Evolutionary conservation across 2,888 invertebrate genomes (phyloP).

Genomic region (Onthophagus sagittarius): DNA sequence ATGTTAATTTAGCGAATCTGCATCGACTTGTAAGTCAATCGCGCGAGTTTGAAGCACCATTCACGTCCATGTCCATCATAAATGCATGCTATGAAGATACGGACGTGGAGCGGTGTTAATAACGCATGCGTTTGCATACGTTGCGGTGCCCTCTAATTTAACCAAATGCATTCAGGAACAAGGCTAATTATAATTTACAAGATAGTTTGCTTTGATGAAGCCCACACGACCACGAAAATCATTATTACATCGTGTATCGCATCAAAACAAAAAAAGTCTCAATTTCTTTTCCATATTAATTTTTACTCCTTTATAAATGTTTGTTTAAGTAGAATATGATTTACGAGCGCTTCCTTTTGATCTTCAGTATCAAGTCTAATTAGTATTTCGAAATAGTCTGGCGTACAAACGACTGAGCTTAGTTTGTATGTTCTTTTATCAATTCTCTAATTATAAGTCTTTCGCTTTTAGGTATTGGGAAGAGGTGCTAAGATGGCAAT

Average conservation of each 20-base stretch:
- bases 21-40: not conserved
- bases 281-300: not conserved
- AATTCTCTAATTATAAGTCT: not conserved
- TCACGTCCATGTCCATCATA: not conserved
- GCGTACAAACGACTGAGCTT: not conserved
- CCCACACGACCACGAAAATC: not conserved
- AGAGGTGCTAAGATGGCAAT: slow-evolving; percentile 80
- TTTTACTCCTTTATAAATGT: not conserved
- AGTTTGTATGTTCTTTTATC: not conserved
- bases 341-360: not conserved
- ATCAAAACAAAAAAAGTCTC: too few species aligned
- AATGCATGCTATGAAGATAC: not conserved
- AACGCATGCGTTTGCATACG: not conserved
- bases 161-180: not conserved
- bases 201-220: not conserved
- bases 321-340: not conserved
- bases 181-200: not conserved
- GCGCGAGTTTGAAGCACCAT: not conserved
- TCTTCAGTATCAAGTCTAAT: not conserved
- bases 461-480: slow-evolving; percentile 62
- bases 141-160: not conserved
- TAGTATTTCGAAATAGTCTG: not conserved
- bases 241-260: not conserved
- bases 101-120: not conserved
- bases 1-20: not conserved